Percentiles rank a stretch among this genome's conserved stretches.
phyloP scores from a whole-genome alignment of 2,113 vertebrate species.

The Cottus gobio region DNA sequence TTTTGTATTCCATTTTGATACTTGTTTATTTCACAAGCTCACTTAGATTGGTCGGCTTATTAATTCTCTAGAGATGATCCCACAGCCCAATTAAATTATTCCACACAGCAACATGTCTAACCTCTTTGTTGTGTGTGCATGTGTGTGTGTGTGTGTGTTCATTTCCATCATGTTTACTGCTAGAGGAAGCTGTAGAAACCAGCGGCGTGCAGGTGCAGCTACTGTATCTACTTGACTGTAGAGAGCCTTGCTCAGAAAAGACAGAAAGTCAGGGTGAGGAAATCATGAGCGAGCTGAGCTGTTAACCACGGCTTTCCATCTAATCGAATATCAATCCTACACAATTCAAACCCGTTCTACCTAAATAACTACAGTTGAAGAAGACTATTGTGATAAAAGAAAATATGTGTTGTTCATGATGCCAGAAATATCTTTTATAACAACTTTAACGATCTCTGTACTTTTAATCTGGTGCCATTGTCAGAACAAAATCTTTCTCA shows the following conservation, averaged over 20 bases:
- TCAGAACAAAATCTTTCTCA: background rate
- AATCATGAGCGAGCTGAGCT: too few species aligned
- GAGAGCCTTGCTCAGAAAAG: too few species aligned
- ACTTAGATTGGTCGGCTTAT: conserved; percentile 9
- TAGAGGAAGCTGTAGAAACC: too few species aligned
- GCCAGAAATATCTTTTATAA: background rate
- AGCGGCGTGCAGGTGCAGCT: too few species aligned
- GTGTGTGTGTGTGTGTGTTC: background rate
- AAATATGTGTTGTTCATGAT: background rate
- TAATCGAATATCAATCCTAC: too few species aligned
- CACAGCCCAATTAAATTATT: conserved; percentile 57
- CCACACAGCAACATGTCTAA: conserved; percentile 50
- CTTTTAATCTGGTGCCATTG: background rate
- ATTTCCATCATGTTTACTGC: too few species aligned
- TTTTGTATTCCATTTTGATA: background rate
- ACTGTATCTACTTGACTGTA: too few species aligned
- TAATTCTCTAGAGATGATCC: conserved; percentile 39
- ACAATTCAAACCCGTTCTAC: background rate
- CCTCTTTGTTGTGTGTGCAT: too few species aligned
- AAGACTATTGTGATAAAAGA: too few species aligned
- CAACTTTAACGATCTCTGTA: background rate
- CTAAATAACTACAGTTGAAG: background rate
- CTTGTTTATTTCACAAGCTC: conserved; percentile 9
- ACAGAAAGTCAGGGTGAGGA: too few species aligned
- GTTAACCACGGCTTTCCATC: too few species aligned